Evolutionary conservation across 2,888 invertebrate species (phyloP), one percentile per base, ranked within the genome.

Genomic region (Polyploca ridens): DNA sequence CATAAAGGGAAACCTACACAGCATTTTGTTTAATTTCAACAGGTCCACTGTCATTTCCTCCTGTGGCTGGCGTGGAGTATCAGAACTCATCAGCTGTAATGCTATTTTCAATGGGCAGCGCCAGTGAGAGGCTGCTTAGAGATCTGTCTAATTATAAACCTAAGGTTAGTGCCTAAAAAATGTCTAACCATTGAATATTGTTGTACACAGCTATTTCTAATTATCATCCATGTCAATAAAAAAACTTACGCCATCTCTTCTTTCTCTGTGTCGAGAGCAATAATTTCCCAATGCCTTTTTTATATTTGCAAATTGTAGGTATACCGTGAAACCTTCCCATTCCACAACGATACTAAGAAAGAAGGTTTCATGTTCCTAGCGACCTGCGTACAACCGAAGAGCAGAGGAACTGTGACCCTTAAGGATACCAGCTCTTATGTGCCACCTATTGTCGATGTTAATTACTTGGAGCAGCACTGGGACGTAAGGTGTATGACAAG

Each of bases 391-490:
- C 96, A 97, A 78, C 97, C 98, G 0, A 90, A 91, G 62, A 97
- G 97, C 68, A 94, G 96, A 63, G 98, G 98, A 0, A 88, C 85
- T 3, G 88, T 98, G 5, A 94, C 91, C 1, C 82, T 98, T 1
- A 85, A 84, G 14, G 95, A 95, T 46, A 81, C 86, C 38, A 95
- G 96, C 77, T 95, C 96, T 8, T 85, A 91, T 0, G 91, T 94
- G 11, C 94, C 95, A 27, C 97, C 97, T 0, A 83, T 94, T 0
- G 96, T 98, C 54, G 95, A 98, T 82, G 97, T 97, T 0, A 96
- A 96, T 69, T 98, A 98, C 83, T 89, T 98, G 68, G 88, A 95
- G 49, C 87, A 95, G 4, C 81, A 89, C 1, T 86, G 91, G 59
- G 98, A 98, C 81, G 85, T 97, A 6, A 78, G 81, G 1, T 97